Evolutionary conservation across 1,140 invertebrate genomes (phyloP).

Genomic region (Papilio aristodemus): DNA sequence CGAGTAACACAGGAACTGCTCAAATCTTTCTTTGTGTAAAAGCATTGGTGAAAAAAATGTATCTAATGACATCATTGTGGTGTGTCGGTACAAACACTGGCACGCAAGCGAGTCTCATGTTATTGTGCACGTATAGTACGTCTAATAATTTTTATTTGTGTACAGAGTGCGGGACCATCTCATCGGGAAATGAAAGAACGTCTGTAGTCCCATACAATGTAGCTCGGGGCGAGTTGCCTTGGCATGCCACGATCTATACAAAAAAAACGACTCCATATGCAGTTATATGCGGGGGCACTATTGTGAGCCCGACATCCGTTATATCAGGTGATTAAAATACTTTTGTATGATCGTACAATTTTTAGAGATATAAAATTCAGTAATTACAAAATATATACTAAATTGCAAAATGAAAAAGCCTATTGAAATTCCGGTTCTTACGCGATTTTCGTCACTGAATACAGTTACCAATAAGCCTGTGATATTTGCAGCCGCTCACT

Average conservation of each 20-base stretch:
- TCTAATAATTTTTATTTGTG: not conserved
- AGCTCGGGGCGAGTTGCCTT: not conserved
- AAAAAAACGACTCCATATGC: not conserved
- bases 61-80: too few relatives aligned
- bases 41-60: too few relatives aligned
- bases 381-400: not conserved
- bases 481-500: constrained; percentile 59
- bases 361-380: too few relatives aligned
- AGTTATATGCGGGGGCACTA: not conserved
- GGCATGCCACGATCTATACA: not conserved
- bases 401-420: too few relatives aligned
- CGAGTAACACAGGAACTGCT: too few relatives aligned
- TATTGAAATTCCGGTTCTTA: too few relatives aligned
- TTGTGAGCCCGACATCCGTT: not conserved
- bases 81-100: too few relatives aligned
- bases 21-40: too few relatives aligned
- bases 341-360: too few relatives aligned
- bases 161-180: not conserved
- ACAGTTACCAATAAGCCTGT: constrained; percentile 38
- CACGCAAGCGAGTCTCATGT: not conserved
- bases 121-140: not conserved
- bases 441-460: too few relatives aligned
- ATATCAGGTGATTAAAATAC: not conserved
- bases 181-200: not conserved
- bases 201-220: not conserved